These are phyloP conservation scores for Menura novaehollandiae DNA, from an alignment of 2,113 vertebrate genomes.

Conservation along the genomic window DNA sequence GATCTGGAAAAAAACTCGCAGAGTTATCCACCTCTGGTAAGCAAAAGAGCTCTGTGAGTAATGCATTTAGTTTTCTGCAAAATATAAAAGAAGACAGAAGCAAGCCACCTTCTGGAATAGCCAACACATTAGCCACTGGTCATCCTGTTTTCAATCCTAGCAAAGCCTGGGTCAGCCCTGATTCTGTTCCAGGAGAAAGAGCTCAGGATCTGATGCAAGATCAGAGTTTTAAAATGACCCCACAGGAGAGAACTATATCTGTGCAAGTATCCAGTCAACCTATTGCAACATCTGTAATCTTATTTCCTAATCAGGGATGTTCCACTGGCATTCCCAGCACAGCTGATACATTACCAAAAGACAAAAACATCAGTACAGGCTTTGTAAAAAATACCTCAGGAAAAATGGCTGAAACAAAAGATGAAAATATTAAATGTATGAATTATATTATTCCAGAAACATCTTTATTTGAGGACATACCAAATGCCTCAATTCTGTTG, in stretches of 20 bases:
- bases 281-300: conserved; percentile 51
- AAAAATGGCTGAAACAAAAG: conserved; percentile 19
- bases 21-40: background rate
- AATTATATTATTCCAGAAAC: conserved; percentile 3
- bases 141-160: conserved; percentile 29
- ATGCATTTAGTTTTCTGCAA: background rate
- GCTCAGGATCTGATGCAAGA: conserved; percentile 58
- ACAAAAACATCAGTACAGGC: background rate
- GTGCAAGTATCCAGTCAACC: conserved; percentile 54
- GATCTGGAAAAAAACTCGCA: background rate
- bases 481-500: background rate
- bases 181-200: conserved; percentile 39
- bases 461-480: conserved; percentile 27
- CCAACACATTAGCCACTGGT: background rate
- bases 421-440: conserved; percentile 49
- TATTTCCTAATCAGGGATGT: conserved; percentile 59
- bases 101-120: background rate
- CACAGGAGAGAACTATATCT: conserved; percentile 41
- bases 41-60: background rate
- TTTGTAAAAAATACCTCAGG: conserved; percentile 38
- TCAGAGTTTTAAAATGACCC: conserved; percentile 55
- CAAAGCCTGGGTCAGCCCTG: conserved; percentile 43
- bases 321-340: conserved; percentile 1
- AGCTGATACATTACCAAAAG: conserved; percentile 25
- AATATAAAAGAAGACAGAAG: conserved; percentile 14